These are phyloP conservation scores for Trachythela sp. DNA, from an alignment of 64 coral and sea anemone genomes.

Conservation along the genomic window DNA sequence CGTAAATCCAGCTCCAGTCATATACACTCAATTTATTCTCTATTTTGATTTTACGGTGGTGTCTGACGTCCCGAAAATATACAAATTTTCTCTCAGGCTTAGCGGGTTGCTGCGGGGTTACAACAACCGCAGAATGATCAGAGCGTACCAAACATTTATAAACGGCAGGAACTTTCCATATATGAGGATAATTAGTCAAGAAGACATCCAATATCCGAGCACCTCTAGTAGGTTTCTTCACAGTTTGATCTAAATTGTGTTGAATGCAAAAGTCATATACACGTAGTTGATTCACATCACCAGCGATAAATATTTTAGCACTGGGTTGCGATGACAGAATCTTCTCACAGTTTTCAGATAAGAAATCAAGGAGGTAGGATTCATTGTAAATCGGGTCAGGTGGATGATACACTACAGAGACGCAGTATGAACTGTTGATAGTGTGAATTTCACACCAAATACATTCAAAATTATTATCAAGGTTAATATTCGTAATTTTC, in stretches of 20 bases:
- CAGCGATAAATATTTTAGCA: conserved; percentile 38
- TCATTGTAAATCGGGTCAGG: conserved; percentile 22
- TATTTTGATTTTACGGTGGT: not conserved
- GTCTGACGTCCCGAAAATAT: not conserved
- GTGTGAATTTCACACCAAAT: conserved; percentile 7
- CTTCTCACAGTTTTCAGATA: conserved; percentile 21
- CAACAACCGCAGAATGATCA: conserved; percentile 1
- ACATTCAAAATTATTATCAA: conserved; percentile 7
- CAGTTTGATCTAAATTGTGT: not conserved
- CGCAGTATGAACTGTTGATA: conserved; percentile 7
- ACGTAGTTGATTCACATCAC: conserved; percentile 30
- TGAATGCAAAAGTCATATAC: not conserved
- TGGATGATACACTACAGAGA: conserved; percentile 32
- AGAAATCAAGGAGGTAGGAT: not conserved
- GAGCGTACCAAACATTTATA: not conserved
- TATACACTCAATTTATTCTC: not conserved
- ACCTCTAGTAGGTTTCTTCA: not conserved
- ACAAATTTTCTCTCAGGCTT: not conserved
- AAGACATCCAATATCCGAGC: not conserved
- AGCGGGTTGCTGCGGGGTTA: not conserved
- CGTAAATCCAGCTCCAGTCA: not conserved
- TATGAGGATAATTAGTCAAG: not conserved
- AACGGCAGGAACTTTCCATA: conserved; percentile 3
- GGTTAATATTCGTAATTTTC: not conserved
- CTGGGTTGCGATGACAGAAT: not conserved